A percentile compares a stretch with the other conserved stretches of the same genome.
These are phyloP conservation scores for Silurus aristotelis DNA, from an alignment of 2,797 vertebrate species.

Conservation along the genomic window DNA sequence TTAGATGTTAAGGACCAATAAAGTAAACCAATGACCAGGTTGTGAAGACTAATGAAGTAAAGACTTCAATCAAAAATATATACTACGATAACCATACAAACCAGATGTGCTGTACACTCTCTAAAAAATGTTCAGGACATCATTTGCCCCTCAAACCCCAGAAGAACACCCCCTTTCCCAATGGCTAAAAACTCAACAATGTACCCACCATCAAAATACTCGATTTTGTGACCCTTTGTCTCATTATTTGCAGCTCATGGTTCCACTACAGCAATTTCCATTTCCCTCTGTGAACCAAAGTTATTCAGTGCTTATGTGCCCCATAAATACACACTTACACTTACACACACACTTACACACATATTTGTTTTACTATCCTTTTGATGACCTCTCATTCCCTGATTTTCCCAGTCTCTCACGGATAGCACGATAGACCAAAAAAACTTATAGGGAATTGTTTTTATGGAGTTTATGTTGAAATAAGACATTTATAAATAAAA, in stretches of 20 bases:
- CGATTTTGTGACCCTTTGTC: slow-evolving; percentile 55
- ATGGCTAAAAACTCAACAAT: too few species aligned
- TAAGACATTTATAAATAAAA: too few species aligned
- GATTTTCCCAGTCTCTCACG: too few species aligned
- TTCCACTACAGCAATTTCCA: slow-evolving; percentile 52
- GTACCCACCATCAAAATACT: slow-evolving; percentile 56
- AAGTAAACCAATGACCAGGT: too few species aligned
- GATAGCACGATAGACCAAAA: too few species aligned
- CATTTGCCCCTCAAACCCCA: too few species aligned
- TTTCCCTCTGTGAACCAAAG: slow-evolving; percentile 19
- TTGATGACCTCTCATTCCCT: neutral
- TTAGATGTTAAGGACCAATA: too few species aligned
- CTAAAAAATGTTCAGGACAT: neutral
- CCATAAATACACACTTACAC: neutral
- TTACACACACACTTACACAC: slow-evolving; percentile 1
- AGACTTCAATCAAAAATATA: neutral
- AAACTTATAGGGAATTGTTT: too few species aligned
- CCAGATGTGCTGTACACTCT: neutral
- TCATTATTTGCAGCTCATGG: slow-evolving; percentile 54
- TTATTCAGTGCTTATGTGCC: neutral
- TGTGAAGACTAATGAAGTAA: neutral
- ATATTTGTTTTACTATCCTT: neutral
- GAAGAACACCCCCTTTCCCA: too few species aligned
- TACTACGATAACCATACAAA: neutral
- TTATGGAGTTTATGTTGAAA: too few species aligned